Conservation (phyloP, 1,140 invertebrate genomes). For the Tetraneura akinire region DNA sequence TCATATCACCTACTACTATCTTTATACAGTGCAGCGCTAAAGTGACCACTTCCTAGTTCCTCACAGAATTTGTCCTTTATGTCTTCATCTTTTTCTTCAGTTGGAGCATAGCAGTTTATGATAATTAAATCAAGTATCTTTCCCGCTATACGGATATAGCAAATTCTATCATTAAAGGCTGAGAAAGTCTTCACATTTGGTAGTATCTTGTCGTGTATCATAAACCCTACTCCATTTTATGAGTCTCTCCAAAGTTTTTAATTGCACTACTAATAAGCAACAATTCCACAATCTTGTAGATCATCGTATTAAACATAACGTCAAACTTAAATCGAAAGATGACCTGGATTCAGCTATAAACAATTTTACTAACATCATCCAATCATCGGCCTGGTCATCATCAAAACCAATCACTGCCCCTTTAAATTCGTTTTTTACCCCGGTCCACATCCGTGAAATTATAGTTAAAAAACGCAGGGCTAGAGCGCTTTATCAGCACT, state of each 20-base stretch:
- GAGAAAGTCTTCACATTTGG: too few relatives aligned
- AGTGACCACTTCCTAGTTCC: too few relatives aligned
- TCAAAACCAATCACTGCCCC: not conserved
- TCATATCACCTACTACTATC: too few relatives aligned
- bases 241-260: not conserved
- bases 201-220: too few relatives aligned
- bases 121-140: too few relatives aligned
- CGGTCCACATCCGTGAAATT: not conserved
- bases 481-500: not conserved
- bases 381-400: constrained; percentile 2
- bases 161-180: too few relatives aligned
- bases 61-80: too few relatives aligned
- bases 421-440: not conserved
- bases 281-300: not conserved
- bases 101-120: too few relatives aligned
- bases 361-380: not conserved
- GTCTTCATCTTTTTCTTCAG: too few relatives aligned
- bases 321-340: not conserved
- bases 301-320: not conserved
- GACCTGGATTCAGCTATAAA: not conserved
- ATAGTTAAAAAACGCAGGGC: not conserved
- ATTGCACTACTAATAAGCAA: not conserved
- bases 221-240: too few relatives aligned
- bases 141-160: too few relatives aligned
- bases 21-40: too few relatives aligned